These are phyloP conservation scores for Amphimedon queenslandica DNA, from an alignment of 37 sponge, comb jelly and placozoan species.

Conservation along the genomic window DNA sequence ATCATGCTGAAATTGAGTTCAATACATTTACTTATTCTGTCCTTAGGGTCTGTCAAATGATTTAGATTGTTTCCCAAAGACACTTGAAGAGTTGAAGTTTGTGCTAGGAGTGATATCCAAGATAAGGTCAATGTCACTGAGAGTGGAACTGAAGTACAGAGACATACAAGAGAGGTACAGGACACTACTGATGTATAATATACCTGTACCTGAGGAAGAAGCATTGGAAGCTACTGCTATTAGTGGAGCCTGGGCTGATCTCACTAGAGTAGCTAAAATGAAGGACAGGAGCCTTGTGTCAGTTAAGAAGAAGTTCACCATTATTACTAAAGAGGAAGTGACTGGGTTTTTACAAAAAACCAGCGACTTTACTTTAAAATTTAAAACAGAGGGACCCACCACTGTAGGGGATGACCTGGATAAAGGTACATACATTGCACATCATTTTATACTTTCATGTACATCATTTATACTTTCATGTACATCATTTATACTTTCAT, in stretches of 20 bases:
- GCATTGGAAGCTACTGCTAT: conserved; percentile 20
- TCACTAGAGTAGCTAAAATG: conserved; percentile 64
- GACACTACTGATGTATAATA: conserved; percentile 85
- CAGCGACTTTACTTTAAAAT: conserved; percentile 64
- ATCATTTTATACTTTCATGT: neutral
- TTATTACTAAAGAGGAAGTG: conserved; percentile 89
- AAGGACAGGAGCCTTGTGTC: conserved; percentile 81
- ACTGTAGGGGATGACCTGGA: conserved; percentile 90
- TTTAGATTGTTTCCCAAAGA: conserved; percentile 71
- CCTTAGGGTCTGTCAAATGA: conserved; percentile 62
- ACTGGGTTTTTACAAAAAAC: conserved; percentile 59
- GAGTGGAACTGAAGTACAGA: conserved; percentile 83
- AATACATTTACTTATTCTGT: neutral
- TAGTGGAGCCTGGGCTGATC: conserved; percentile 66
- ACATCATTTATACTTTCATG: neutral
- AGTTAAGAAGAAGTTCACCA: conserved; percentile 96
- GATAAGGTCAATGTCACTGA: conserved; percentile 86
- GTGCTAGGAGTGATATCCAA: conserved; percentile 92
- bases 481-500: neutral
- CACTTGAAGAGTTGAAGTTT: conserved; percentile 91
- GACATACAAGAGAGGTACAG: conserved; percentile 91
- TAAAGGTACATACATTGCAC: conserved; percentile 57
- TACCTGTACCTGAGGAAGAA: conserved; percentile 71
- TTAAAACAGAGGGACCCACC: conserved; percentile 86
- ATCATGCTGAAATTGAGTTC: neutral